Base-by-base conservation (phyloP, 2,113 vertebrate species). In the Heterotis niloticus region DNA sequence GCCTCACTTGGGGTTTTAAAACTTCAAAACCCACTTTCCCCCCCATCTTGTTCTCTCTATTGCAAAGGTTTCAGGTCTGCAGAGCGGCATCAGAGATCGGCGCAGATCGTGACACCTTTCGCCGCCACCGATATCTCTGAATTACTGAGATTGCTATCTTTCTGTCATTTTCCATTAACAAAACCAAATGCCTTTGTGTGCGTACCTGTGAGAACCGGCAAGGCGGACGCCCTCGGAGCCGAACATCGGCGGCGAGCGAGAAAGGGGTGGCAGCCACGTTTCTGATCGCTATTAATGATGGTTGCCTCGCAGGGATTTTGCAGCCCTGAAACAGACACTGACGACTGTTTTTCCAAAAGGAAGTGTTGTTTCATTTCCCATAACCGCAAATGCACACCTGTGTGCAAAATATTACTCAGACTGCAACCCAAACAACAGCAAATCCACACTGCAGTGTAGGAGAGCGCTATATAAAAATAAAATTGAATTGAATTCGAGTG, bases 111-210 rank as follows among this genome's bases (percentile, higher is more conserved):
- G 17, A 57, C 51, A 74, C 54, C 52, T 29, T 23, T 64, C 10
- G 86, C 83, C 85, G 0, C 85, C 84, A 83, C 76, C 57, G 59
- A 11, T 86, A 86, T 88, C 86, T 80, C 44, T 7, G 29, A 0
- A 85, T 84, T 78, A 20, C 64, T 73, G 56, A 84, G 83, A 82
- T 86, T 78, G 73, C 85, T 87, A 91, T 90, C 86, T 82, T 14
- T 64, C 68, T 80, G 86, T 87, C 86, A 85, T 81, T 87, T 89
- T 89, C 88, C 88, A 87, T 83, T 84, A 60, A 67, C 76, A 13
- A 34, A 86, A 52, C 68, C 54, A 51, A 56, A 60, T 77, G 34
- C 52, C 69, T 79, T 67, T 83, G 74, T 73, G 69, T 73, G 69
- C 69, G 59, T 59, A 68, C 62, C 24, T 75, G 60, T 54, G 34